Evolutionary conservation across 2,888 invertebrate species (phyloP), one percentile per base, ranked within the genome.

Genomic region (Hydriomena furcata): DNA sequence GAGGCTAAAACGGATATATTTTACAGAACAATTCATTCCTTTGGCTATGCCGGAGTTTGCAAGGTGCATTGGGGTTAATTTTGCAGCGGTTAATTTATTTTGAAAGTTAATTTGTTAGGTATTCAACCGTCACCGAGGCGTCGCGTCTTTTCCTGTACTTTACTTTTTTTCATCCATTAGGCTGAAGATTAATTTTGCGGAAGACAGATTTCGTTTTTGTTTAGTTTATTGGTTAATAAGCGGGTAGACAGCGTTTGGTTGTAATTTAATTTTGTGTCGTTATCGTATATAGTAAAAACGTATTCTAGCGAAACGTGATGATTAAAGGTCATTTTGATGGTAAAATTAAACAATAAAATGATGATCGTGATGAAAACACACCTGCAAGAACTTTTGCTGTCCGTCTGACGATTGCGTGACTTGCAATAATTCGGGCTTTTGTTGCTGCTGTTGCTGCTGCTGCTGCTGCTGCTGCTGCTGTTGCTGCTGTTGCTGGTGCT

Each of bases 371-470:
- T 17, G 8, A 27, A 42, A 1, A 35, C 28, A 10, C 13, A 86
- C 89, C 80, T 89, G 89, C 50, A 89, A 71, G 65, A 84, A 89
- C 55, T 89, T 89, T 55, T 88, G 86, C 52, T 91, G 91, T 44
- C 91, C 81, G 35, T 65, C 69, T 58, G 81, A 41, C 61, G 66
- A 81, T 24, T 82, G 82, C 0, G 77, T 68, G 1, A 82, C 81
- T 37, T 84, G 83, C n/a, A 84, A 73, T 0, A 81, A 68, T 5
- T 82, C 82, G 17, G 92, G 83, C 41, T 91, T 71, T 43, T 91
- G 91, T 2, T 79, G 77, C 25, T 84, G 82, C 2, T 82, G 76
- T 20, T 84, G 81, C 27, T 85, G 84, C 24, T 85, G 67, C 12
- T 79, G 79, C 32, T 91, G 86, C 20, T 73, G 73, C 1, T 76